These are phyloP conservation scores for Orthosia cruda DNA, from an alignment of 2,888 invertebrate genomes.

Conservation along the genomic window DNA sequence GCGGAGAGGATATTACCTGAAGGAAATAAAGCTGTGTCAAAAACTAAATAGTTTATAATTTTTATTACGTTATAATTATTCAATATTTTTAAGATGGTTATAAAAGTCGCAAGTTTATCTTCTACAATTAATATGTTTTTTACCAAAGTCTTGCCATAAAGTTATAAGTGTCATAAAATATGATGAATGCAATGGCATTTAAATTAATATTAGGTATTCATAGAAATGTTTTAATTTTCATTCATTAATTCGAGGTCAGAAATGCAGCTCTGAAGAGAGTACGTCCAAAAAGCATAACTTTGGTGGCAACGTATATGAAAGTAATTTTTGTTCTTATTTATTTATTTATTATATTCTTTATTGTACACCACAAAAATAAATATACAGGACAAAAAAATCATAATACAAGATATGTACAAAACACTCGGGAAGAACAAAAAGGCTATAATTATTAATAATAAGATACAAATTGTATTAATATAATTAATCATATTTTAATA, in stretches of 20 bases:
- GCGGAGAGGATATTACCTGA: slow-evolving; percentile 9
- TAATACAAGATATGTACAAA: too few species aligned
- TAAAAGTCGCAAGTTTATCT: slow-evolving; percentile 12
- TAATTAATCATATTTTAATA: not conserved
- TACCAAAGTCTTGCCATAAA: slow-evolving; percentile 67
- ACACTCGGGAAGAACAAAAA: not conserved
- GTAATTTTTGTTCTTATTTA: not conserved
- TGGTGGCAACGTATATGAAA: not conserved
- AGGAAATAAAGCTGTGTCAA: slow-evolving; percentile 1
- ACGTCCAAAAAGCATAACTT: not conserved
- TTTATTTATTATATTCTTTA: too few species aligned
- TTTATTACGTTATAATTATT: not conserved
- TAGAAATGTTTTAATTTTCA: slow-evolving; percentile 8
- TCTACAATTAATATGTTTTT: slow-evolving; percentile 26
- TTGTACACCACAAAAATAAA: too few species aligned
- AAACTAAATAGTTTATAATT: slow-evolving; percentile 11
- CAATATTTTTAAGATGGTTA: slow-evolving; percentile 3
- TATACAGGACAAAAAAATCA: too few species aligned
- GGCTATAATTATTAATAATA: not conserved
- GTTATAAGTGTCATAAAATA: slow-evolving; percentile 31
- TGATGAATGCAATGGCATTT: slow-evolving; percentile 44
- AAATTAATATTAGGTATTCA: slow-evolving; percentile 21
- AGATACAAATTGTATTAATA: not conserved
- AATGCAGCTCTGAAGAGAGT: slow-evolving; percentile 20
- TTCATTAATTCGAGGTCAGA: slow-evolving; percentile 15